A percentile compares a stretch with the other conserved stretches of the same genome.
phyloP scores from a whole-genome alignment of 2,888 invertebrate species.

The Nephrocerus scutellatus region DNA sequence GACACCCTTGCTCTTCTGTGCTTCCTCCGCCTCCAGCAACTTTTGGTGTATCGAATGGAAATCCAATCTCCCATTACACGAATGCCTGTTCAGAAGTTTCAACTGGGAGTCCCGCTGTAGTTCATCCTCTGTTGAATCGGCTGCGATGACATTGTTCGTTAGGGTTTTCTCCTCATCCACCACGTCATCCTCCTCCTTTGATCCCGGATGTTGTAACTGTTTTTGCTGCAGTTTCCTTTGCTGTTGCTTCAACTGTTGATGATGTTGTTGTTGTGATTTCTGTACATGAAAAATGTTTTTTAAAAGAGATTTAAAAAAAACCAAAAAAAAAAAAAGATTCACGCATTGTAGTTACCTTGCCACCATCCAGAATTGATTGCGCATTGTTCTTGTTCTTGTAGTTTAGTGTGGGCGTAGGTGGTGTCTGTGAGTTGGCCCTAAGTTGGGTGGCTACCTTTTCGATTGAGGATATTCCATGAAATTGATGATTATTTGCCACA shows the following conservation, averaged over 20 bases:
- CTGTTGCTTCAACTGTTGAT: slow-evolving; percentile 10
- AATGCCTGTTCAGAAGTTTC: slow-evolving; percentile 31
- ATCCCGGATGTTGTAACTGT: slow-evolving; percentile 6
- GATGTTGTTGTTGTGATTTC: slow-evolving; percentile 22
- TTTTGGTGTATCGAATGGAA: slow-evolving; percentile 27
- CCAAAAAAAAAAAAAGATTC: too few species aligned
- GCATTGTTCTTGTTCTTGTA: slow-evolving; percentile 19
- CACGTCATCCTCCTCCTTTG: slow-evolving; percentile 14
- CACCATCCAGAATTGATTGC: too few species aligned
- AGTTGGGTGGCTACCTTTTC: slow-evolving; percentile 18
- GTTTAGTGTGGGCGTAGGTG: slow-evolving; percentile 18
- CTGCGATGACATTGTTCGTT: slow-evolving; percentile 4
- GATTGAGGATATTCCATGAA: too few species aligned
- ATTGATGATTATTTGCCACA: too few species aligned
- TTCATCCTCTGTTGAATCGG: slow-evolving; percentile 8
- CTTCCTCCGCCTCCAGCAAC: slow-evolving; percentile 22
- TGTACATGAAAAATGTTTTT: slow-evolving; percentile 11
- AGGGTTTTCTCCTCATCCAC: slow-evolving; percentile 12
- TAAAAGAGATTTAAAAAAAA: too few species aligned
- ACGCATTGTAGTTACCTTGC: too few species aligned
- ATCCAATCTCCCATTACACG: slow-evolving; percentile 35
- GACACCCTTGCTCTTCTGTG: slow-evolving; percentile 55
- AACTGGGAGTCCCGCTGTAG: slow-evolving; percentile 18
- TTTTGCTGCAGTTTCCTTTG: slow-evolving; percentile 15
- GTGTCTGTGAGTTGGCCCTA: slow-evolving; percentile 16